Evolutionary conservation across 2,888 invertebrate genomes (phyloP).

Genomic region (Glyphotaelius pellucidus): DNA sequence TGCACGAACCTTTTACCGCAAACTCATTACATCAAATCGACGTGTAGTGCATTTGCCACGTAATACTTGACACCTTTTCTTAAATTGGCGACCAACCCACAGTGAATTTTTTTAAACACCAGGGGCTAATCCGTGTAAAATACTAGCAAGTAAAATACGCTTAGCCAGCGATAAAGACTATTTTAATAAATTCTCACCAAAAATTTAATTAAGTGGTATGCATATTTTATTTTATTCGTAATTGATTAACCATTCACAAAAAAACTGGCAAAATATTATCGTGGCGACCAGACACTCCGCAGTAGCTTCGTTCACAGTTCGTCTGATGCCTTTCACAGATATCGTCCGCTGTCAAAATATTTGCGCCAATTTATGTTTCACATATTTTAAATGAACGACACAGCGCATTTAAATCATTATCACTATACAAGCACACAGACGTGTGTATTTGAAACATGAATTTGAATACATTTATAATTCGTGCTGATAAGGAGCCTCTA

Average conservation of each 20-base stretch:
- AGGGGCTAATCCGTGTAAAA: neutral
- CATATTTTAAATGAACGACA: neutral
- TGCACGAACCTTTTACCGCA: too few relatives aligned
- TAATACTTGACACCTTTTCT: too few relatives aligned
- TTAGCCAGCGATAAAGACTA: neutral
- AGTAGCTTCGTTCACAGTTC: neutral
- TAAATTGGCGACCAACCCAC: too few relatives aligned
- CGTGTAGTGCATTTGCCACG: too few relatives aligned
- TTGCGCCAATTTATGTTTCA: neutral
- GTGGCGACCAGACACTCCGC: neutral
- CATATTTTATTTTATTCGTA: neutral
- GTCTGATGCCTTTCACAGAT: constrained; percentile 30
- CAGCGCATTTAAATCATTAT: neutral
- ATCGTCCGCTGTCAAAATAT: constrained; percentile 27
- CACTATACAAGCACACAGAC: neutral
- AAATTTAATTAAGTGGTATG: neutral
- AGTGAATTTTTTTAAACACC: too few relatives aligned
- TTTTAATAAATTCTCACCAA: neutral
- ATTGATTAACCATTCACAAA: neutral
- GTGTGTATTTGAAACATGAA: neutral
- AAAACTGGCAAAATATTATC: neutral
- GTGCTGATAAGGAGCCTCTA: neutral
- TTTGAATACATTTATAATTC: neutral
- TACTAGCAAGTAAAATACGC: neutral
- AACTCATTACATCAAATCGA: too few relatives aligned